A percentile compares a stretch with the other conserved stretches of the same genome.
Conservation (phyloP, 2,797 vertebrate genomes). For the Siniperca scherzeri region DNA sequence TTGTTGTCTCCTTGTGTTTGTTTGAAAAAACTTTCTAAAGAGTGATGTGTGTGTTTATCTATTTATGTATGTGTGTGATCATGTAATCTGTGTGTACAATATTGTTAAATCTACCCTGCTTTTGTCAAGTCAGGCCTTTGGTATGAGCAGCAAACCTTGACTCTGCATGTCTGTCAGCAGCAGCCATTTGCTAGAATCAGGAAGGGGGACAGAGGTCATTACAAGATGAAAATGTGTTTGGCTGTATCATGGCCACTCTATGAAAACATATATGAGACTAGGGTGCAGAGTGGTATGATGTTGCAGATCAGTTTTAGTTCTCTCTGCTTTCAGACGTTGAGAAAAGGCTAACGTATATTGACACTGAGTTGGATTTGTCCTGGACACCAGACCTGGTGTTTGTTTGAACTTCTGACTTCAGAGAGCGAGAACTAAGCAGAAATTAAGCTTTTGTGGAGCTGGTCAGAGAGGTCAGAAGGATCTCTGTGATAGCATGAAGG, state of each 20-base stretch:
- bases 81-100: not conserved
- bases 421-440: slow-evolving; percentile 32
- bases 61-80: not conserved
- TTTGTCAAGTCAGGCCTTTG: slow-evolving; percentile 16
- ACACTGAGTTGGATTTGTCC: slow-evolving; percentile 61
- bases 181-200: slow-evolving; percentile 42
- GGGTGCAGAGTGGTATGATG: slow-evolving; percentile 18
- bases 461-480: slow-evolving; percentile 43
- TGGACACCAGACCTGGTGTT: slow-evolving; percentile 26
- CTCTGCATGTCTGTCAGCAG: slow-evolving; percentile 21
- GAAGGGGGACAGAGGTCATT: slow-evolving; percentile 41
- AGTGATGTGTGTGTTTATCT: not conserved
- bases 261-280: slow-evolving; percentile 11
- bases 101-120: not conserved
- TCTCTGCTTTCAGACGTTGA: slow-evolving; percentile 47
- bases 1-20: not conserved
- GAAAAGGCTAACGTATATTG: slow-evolving; percentile 58
- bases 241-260: slow-evolving; percentile 9
- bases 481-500: slow-evolving; percentile 33
- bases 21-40: not conserved
- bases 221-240: slow-evolving; percentile 50
- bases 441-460: slow-evolving; percentile 48
- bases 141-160: slow-evolving; percentile 29
- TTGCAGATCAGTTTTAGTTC: slow-evolving; percentile 33
- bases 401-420: slow-evolving; percentile 56